These are phyloP conservation scores for Malurus splendens DNA, from an alignment of 2,797 vertebrate genomes.

Conservation along the genomic window DNA sequence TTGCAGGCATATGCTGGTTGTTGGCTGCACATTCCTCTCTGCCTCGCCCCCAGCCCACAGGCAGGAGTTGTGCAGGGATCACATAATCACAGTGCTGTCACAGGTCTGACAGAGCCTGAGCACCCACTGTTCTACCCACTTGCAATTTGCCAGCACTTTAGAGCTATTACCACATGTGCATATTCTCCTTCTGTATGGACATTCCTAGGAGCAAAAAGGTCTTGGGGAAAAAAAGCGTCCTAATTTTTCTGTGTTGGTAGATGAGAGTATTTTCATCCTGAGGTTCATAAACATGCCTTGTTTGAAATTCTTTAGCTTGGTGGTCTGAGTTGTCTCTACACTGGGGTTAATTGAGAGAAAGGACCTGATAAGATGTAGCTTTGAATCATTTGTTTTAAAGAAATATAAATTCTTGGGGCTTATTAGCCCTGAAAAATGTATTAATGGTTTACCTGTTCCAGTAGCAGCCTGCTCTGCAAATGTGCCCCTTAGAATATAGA, in stretches of 20 bases:
- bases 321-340: background rate
- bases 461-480: constrained; percentile 32
- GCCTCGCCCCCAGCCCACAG: background rate
- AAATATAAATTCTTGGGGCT: background rate
- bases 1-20: background rate
- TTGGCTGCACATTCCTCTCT: background rate
- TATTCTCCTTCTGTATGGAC: background rate
- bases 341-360: constrained; percentile 13
- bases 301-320: background rate
- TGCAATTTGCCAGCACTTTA: constrained; percentile 7
- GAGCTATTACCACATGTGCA: background rate
- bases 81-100: constrained; percentile 7
- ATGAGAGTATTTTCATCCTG: background rate
- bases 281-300: background rate
- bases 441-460: constrained; percentile 48
- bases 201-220: background rate
- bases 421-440: constrained; percentile 21
- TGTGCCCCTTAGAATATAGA: constrained; percentile 22
- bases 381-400: background rate
- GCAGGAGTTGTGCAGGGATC: background rate
- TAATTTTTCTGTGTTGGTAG: background rate
- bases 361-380: background rate
- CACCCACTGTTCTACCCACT: background rate
- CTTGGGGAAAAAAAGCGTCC: background rate
- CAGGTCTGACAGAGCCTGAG: background rate